Percentiles rank a stretch among this genome's conserved stretches.
These are phyloP conservation scores for Epiperipatus broadwayi DNA, from an alignment of 2,888 invertebrate species.

Conservation along the genomic window DNA sequence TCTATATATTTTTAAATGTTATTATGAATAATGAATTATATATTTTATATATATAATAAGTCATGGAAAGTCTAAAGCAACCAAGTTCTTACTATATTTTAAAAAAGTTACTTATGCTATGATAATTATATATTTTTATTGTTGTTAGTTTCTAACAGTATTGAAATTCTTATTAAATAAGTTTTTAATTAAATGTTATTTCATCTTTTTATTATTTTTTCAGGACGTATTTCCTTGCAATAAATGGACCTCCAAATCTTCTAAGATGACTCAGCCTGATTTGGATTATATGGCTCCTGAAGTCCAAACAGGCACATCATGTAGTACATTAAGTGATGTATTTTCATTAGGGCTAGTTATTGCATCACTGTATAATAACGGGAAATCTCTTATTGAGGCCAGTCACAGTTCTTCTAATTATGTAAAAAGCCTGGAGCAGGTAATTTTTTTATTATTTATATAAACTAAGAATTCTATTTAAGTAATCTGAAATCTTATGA, in stretches of 20 bases:
- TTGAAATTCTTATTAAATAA: too few relatives aligned
- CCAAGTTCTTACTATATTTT: too few relatives aligned
- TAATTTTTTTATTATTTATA: constrained; percentile 35
- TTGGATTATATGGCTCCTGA: constrained; percentile 88
- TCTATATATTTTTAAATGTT: too few relatives aligned
- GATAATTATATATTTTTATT: too few relatives aligned
- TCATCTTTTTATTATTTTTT: constrained; percentile 21
- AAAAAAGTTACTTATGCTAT: too few relatives aligned
- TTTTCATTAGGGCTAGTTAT: constrained; percentile 87
- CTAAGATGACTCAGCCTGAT: constrained; percentile 83
- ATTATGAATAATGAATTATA: too few relatives aligned
- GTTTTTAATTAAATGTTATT: too few relatives aligned
- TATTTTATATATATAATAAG: too few relatives aligned
- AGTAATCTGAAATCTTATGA: too few relatives aligned
- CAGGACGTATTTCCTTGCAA: constrained; percentile 58
- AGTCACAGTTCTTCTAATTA: constrained; percentile 73
- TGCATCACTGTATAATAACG: constrained; percentile 76
- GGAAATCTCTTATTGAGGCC: constrained; percentile 68
- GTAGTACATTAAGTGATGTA: constrained; percentile 81
- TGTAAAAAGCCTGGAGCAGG: constrained; percentile 70
- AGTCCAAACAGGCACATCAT: constrained; percentile 57
- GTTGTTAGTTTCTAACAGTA: too few relatives aligned
- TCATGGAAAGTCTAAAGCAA: too few relatives aligned
- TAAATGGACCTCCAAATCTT: constrained; percentile 72
- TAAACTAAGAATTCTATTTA: background rate